These are phyloP conservation scores for Tachina grossa DNA, from an alignment of 2,888 invertebrate genomes.

Conservation along the genomic window DNA sequence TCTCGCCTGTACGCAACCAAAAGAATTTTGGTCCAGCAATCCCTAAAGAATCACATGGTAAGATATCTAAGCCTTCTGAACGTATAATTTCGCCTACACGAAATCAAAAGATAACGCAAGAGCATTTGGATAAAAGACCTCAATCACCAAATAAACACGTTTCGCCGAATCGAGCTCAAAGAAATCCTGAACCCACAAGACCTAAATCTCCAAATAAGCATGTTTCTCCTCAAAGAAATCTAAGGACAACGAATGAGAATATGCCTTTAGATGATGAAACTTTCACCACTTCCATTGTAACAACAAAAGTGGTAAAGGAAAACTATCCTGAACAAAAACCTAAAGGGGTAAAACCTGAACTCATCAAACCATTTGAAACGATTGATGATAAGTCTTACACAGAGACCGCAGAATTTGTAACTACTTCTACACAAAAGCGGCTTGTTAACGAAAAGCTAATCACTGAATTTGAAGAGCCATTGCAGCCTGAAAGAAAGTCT, in stretches of 20 bases:
- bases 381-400: slow-evolving; percentile 5
- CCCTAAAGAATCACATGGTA: background rate
- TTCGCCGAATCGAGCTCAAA: slow-evolving; percentile 13
- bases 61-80: background rate
- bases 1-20: background rate
- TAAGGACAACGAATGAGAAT: background rate
- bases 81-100: slow-evolving; percentile 7
- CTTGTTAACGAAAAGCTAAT: slow-evolving; percentile 1
- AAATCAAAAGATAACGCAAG: slow-evolving; percentile 13
- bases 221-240: slow-evolving; percentile 14
- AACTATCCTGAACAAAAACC: background rate
- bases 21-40: background rate
- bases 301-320: slow-evolving; percentile 4
- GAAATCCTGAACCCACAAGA: background rate
- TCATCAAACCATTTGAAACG: background rate
- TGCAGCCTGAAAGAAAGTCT: background rate
- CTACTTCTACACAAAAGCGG: slow-evolving; percentile 14
- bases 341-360: background rate
- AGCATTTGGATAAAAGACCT: background rate
- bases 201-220: slow-evolving; percentile 25
- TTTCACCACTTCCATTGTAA: background rate
- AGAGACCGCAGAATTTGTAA: background rate
- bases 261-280: background rate
- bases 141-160: slow-evolving; percentile 23
- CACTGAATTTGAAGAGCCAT: background rate